Conservation (phyloP, 2,113 vertebrate genomes). For the Egretta garzetta region DNA sequence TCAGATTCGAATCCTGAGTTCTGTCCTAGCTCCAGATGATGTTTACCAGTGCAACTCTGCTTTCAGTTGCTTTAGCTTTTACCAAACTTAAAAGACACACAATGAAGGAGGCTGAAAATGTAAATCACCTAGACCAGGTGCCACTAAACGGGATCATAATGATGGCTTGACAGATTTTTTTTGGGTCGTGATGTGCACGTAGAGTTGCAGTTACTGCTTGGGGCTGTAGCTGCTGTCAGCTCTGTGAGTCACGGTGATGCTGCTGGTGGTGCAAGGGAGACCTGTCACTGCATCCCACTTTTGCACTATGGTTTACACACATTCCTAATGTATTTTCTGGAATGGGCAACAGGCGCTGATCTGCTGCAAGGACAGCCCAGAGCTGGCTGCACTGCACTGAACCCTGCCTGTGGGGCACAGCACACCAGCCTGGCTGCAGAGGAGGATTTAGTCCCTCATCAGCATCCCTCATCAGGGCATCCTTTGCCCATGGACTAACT, state of each 20-base stretch:
- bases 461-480: background rate
- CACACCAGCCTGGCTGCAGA: background rate
- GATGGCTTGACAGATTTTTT: background rate
- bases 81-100: background rate
- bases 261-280: accelerated
- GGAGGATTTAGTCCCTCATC: background rate
- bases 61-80: background rate
- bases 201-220: background rate
- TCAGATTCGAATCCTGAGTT: background rate
- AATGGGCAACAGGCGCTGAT: background rate
- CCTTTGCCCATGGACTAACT: background rate
- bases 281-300: background rate
- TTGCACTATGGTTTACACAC: background rate
- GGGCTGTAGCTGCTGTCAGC: background rate
- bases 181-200: background rate
- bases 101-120: background rate
- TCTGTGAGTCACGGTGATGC: accelerated
- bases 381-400: background rate
- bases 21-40: background rate
- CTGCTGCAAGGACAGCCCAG: background rate
- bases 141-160: background rate
- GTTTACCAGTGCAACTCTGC: background rate
- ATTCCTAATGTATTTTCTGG: background rate
- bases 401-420: background rate
- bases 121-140: background rate